Evolutionary conservation across 2,888 invertebrate genomes (phyloP).

Genomic region (Eudasyphora cyanicolor): DNA sequence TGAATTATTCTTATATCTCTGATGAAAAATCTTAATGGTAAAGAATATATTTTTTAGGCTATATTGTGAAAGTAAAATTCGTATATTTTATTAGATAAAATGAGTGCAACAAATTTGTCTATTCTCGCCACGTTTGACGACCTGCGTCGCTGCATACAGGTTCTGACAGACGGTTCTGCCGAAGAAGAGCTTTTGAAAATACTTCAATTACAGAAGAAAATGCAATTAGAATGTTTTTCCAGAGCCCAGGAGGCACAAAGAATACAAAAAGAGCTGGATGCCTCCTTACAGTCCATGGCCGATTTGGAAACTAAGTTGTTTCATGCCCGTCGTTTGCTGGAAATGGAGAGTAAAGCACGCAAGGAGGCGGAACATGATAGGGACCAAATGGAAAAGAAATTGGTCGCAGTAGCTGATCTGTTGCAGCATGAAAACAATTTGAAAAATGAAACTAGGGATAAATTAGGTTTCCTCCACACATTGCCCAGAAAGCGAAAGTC

Average conservation of each 20-base stretch:
- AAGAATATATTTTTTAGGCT: not conserved
- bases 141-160: conserved; percentile 84
- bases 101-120: conserved; percentile 80
- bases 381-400: conserved; percentile 86
- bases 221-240: conserved; percentile 85
- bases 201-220: conserved; percentile 86
- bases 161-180: conserved; percentile 84
- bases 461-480: conserved; percentile 88
- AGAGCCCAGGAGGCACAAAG: conserved; percentile 87
- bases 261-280: conserved; percentile 86
- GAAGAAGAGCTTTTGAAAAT: conserved; percentile 90
- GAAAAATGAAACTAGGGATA: conserved; percentile 90
- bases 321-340: conserved; percentile 89
- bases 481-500: conserved; percentile 82
- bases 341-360: conserved; percentile 88
- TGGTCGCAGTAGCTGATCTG: conserved; percentile 87
- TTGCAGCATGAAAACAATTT: conserved; percentile 87
- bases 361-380: conserved; percentile 87
- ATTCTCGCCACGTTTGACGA: conserved; percentile 87
- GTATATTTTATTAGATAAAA: conserved; percentile 56
- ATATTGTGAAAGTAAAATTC: not conserved
- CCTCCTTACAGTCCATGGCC: conserved; percentile 86
- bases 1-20: not conserved
- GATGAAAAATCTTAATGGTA: not conserved
- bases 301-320: conserved; percentile 90